Evolutionary conservation across 2,797 vertebrate species (phyloP), one percentile per base, ranked within the genome.

Genomic region (Perdix hodgsoniae): DNA sequence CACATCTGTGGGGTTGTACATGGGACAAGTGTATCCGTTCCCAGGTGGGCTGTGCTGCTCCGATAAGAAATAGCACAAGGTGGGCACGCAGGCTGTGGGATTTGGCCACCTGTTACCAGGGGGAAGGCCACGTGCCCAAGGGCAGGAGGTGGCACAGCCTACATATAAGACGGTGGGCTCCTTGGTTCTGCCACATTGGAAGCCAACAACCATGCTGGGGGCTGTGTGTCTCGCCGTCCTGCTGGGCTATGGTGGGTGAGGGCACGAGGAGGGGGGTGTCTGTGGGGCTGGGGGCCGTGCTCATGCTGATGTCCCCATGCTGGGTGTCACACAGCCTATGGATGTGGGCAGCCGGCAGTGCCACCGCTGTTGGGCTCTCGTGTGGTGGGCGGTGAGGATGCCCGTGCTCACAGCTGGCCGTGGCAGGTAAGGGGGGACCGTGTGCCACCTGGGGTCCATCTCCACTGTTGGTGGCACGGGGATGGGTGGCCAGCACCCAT

Each of bases 361-460:
- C 64, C 77, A 2, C 98, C 98, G 1, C 70, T 84, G 42, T 72
- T 93, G 40, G 60, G 83, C 18, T 71, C 96, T 90, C 98, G 99
- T 2, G 98, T 99, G 24, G 98, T 98, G 24, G 99, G 99, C 19
- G 99, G 99, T 54, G 98, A 97, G 0, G 97, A 98, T 6, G 98
- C 97, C 10, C 87, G 54, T 33, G 40, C 97, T 50, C 94, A 98
- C 97, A 99, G 99, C 96, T 99, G 99, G 98, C 99, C 99, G 2
- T 99, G 99, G 99, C 99, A 99, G 99, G 99, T 99, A 96, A 96
- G 93, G 26, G 4, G 39, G 39, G 37, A 14, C 2, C 4, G 31
- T 6, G 65, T 33, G n/a, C 24, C n/a, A 33, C 23, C 6, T 4
- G 22, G 65, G 33, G 16, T 7, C n/a, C 23, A 16, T 37, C 27